phyloP scores from a whole-genome alignment of 2,113 vertebrate genomes.

The Centropus unirufus region DNA sequence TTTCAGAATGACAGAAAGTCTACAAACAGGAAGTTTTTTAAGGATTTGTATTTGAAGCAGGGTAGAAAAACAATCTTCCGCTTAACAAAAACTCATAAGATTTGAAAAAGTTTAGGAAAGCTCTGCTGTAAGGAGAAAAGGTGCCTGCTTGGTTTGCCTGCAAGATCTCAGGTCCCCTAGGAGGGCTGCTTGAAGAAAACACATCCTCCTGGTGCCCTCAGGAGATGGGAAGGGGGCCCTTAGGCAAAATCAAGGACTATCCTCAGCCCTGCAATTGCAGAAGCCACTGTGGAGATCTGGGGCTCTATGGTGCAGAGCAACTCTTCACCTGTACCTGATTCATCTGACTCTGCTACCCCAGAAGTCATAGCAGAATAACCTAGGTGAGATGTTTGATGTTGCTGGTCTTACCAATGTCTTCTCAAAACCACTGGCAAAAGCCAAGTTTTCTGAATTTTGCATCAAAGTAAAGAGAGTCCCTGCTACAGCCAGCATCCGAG shows the following conservation, averaged over 20 bases:
- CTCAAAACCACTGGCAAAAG: not conserved
- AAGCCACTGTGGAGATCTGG: not conserved
- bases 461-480: not conserved
- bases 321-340: not conserved
- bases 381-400: not conserved
- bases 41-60: not conserved
- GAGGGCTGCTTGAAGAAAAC: not conserved
- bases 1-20: not conserved
- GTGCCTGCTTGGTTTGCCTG: not conserved
- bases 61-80: not conserved
- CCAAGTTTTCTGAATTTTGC: not conserved
- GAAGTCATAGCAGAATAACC: not conserved
- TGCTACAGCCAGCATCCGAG: not conserved
- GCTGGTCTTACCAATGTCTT: not conserved
- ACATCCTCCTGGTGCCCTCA: not conserved
- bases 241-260: not conserved
- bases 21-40: no score
- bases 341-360: not conserved
- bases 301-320: accelerated
- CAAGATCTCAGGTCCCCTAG: not conserved
- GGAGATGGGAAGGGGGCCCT: not conserved
- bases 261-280: not conserved
- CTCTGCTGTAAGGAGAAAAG: not conserved
- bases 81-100: not conserved
- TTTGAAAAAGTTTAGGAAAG: not conserved